Evolutionary conservation across 2,113 vertebrate genomes (phyloP).

Genomic region (Calonectris borealis): DNA sequence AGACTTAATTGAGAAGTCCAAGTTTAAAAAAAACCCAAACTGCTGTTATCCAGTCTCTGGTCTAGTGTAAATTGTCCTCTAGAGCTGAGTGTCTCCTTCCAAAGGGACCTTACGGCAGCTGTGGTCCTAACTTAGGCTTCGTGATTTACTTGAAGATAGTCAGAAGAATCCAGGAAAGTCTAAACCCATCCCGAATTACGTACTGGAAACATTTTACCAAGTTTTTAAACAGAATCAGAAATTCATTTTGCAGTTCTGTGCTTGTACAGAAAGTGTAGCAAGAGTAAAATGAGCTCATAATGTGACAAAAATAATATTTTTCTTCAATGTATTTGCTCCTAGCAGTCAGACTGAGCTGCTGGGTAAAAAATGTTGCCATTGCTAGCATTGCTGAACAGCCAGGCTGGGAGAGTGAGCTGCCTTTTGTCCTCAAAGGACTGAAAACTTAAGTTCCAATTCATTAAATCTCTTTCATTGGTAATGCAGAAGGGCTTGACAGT

Average conservation of each 20-base stretch:
- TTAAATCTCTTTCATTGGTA: neutral
- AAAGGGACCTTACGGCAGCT: neutral
- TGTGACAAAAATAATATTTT: neutral
- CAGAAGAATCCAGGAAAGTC: neutral
- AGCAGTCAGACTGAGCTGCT: neutral
- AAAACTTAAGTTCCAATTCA: neutral
- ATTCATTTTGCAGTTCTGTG: neutral
- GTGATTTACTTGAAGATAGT: neutral
- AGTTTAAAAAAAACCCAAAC: neutral
- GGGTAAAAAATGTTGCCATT: neutral
- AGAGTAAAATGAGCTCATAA: neutral
- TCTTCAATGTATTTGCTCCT: neutral
- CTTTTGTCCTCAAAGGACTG: neutral
- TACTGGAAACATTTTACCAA: neutral
- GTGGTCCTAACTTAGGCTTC: neutral
- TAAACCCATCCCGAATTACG: neutral
- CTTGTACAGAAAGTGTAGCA: neutral
- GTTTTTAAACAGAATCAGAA: neutral
- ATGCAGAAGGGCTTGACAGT: neutral
- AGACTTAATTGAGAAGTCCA: neutral
- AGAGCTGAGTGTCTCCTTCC: neutral
- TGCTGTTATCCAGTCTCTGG: neutral
- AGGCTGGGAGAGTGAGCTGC: neutral
- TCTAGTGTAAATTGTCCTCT: neutral
- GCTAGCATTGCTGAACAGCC: neutral